Evolutionary conservation across 2,113 vertebrate genomes (phyloP), one percentile per base, ranked within the genome.

Genomic region (Microtus montanus): DNA sequence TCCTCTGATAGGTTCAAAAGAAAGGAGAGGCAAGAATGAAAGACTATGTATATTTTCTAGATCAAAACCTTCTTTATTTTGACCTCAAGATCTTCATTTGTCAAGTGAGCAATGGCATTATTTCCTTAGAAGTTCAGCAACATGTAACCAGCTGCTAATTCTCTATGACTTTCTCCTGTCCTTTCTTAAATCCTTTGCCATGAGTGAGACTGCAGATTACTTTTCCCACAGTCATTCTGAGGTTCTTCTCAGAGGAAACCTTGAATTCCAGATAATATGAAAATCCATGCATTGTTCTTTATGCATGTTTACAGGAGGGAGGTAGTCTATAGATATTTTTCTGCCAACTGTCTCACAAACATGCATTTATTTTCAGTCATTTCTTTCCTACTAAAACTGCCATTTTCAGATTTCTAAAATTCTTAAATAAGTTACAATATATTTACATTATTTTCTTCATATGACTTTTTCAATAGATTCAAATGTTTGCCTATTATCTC

Each of bases 1-100:
- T n/a, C 30, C 9, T 82, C 7, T 58, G 2, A 15, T 1, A 52
- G 22, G 66, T 26, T 44, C 47, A 24, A 13, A 0, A 2, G 33
- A 61, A 5, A 35, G 3, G 54, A 78, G 3, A 54, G 0, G 0
- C 49, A 7, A 66, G 1, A 0, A 1, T 15, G 10, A 71, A 74
- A 4, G 28, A 1, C 2, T 84, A n/a, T 75, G 12, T 1, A 20
- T 0, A 0, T 73, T 33, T 35, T n/a, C 3, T 78, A 63, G 35
- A 73, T 22, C 26, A 33, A 92, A 49, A 90, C 64, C 24, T 64
- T 86, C 44, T 28, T 0, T 12, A 38, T 75, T 66, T 71, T 78
- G 10, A 10, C 54, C 54, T 94, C 28, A 83, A 7, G 7, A 58
- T 93, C 1, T 28, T 80, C 73, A 13, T 91, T 78, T 68, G 44